Evolutionary conservation across 2,113 vertebrate species (phyloP).

Genomic region (Paratilapia polleni): DNA sequence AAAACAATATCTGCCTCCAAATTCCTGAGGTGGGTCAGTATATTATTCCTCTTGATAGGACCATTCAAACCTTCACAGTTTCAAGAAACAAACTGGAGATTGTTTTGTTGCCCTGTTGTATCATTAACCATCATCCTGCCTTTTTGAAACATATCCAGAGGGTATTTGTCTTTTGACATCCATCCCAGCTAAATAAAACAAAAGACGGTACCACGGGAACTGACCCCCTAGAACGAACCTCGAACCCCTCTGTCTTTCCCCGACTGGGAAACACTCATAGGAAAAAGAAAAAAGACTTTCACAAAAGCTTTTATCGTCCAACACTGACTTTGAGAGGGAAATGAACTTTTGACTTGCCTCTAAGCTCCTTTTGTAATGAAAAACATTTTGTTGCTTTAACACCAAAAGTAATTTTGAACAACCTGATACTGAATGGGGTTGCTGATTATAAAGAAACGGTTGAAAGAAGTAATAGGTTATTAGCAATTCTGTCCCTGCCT

Average conservation of each 20-base stretch:
- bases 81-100: neutral
- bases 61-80: neutral
- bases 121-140: neutral
- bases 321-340: neutral
- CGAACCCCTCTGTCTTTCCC: neutral
- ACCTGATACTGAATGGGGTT: no score
- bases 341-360: neutral
- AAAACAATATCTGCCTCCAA: neutral
- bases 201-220: neutral
- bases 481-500: no score
- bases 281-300: neutral
- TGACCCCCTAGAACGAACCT: neutral
- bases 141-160: neutral
- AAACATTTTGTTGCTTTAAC: no score
- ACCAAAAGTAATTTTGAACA: no score
- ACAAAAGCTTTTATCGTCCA: no score
- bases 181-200: neutral
- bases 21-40: neutral
- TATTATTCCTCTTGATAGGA: neutral
- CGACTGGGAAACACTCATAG: neutral
- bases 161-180: neutral
- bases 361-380: neutral
- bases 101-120: neutral
- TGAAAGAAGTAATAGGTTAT: no score
- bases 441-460: no score